Conservation (phyloP, 35 echinoderm and acorn worm genomes). For the Apostichopus californicus region DNA sequence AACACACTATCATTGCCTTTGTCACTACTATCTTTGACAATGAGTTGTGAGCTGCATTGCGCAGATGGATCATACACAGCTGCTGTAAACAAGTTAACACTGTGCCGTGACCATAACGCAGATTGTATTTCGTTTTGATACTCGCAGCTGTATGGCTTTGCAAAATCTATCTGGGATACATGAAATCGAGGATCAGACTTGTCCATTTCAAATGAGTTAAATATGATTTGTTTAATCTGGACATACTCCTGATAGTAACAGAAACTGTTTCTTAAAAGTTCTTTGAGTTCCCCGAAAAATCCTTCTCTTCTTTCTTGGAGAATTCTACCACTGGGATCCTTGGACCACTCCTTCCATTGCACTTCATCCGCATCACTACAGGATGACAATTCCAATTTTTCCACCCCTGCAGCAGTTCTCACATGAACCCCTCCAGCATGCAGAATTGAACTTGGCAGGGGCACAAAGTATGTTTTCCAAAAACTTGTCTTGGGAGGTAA, state of each 20-base stretch:
- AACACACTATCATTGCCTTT: slow-evolving; percentile 61
- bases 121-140: slow-evolving; percentile 70
- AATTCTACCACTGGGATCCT: too few species aligned
- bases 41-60: slow-evolving; percentile 7
- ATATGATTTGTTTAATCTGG: background rate
- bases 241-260: background rate
- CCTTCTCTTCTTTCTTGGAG: too few species aligned
- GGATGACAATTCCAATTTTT: too few species aligned
- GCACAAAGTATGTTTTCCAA: too few species aligned
- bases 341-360: background rate
- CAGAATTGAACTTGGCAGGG: too few species aligned
- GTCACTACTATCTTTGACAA: slow-evolving; percentile 41
- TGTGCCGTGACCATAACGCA: slow-evolving; percentile 63
- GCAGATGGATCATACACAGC: slow-evolving; percentile 16
- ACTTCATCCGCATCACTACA: background rate
- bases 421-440: too few species aligned
- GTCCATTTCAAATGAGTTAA: slow-evolving; percentile 6
- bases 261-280: background rate
- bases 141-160: slow-evolving; percentile 65
- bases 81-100: slow-evolving; percentile 61
- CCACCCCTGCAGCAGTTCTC: too few species aligned
- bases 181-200: background rate
- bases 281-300: too few species aligned
- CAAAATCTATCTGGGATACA: slow-evolving; percentile 65
- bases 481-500: too few species aligned